Base-by-base conservation (phyloP, 2,113 vertebrate species). In the Chloropsis cyanopogon region DNA sequence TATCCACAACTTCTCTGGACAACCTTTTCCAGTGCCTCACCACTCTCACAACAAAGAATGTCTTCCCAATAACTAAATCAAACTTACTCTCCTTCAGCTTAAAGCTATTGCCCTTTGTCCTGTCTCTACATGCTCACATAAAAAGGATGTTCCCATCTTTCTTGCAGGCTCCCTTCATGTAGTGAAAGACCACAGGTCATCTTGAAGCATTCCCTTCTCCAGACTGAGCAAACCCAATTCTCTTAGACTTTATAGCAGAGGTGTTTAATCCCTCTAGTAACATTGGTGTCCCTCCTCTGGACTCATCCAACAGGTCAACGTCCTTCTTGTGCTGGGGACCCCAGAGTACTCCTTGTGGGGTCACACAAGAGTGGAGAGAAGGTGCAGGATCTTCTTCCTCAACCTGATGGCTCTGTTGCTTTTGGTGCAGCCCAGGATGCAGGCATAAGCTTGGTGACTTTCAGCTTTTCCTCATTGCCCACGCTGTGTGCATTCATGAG, bases 401-500 rank as follows among this genome's bases (percentile, higher is more conserved):
- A 28, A 2, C 23, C 39, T 52, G 23, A 37, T 29, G 39, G 12
- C 46, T 44, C 24, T 11, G 4, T 3, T n/a, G 37, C 10, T 59
- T 52, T 82, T 46, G 39, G 42, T 46, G 39, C 10, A 88, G 33
- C 2, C 68, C 19, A 28, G 44, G 44, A 39, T 20, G 19, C 3
- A 15, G 18, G 12, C 33, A 11, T 39, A 28, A 59, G 0, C 5
- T 42, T 37, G 52, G 26, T 72, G 44, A 14, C 52, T 64, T 52
- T 44, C 44, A 73, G 24, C 3, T 11, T 56, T 41, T 86, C 25
- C 39, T 59, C 0, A 0, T n/a, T 73, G 19, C 28, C 33, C 4
- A 3, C 21, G 11, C n/a, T 82, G 20, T 0, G 0, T 60, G 15
- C 24, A 12, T 24, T 66, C 1, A 0, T 73, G 33, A n/a, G 29